These are phyloP conservation scores for Cossypha niveicapilla DNA, from an alignment of 2,797 vertebrate species.

Conservation along the genomic window DNA sequence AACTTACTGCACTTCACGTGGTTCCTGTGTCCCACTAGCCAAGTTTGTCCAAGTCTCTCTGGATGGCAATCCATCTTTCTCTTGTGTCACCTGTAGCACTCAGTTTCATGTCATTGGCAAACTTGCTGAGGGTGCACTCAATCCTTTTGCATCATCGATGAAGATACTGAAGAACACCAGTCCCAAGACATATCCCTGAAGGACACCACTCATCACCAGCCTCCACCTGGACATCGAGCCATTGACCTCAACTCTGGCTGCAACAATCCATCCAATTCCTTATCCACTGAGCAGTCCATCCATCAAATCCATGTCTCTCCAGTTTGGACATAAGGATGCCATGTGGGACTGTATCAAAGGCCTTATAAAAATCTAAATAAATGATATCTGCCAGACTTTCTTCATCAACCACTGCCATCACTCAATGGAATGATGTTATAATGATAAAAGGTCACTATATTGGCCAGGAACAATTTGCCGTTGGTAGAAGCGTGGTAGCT, in stretches of 20 bases:
- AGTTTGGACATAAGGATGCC: background rate
- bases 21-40: accelerated
- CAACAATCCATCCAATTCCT: background rate
- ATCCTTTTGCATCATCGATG: accelerated
- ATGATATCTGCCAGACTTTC: background rate
- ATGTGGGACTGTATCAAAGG: background rate
- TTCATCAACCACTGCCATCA: background rate
- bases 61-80: background rate
- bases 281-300: background rate
- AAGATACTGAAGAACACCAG: background rate
- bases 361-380: background rate
- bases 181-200: background rate
- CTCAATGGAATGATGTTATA: background rate
- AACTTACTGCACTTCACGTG: background rate
- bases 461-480: background rate
- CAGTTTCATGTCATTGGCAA: background rate
- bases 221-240: background rate
- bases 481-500: background rate
- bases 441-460: background rate
- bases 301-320: accelerated
- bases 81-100: background rate
- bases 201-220: background rate
- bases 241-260: background rate
- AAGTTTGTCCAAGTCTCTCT: background rate
- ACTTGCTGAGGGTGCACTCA: background rate